Evolutionary conservation across 1,140 invertebrate species (phyloP).

Genomic region (Gryllus bimaculatus): DNA sequence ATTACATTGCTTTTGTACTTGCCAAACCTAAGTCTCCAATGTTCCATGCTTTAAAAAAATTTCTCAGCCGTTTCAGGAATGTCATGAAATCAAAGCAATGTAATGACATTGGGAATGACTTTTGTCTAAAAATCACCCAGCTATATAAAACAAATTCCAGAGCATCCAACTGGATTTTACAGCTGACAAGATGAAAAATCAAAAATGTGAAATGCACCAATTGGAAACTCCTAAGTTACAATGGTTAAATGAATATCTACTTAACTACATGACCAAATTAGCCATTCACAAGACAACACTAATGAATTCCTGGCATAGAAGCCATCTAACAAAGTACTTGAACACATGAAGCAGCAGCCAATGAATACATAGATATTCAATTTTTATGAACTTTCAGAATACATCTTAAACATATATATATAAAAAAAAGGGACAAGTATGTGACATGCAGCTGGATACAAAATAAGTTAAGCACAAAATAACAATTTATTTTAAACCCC

Average conservation of each 20-base stretch:
- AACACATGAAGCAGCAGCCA: not conserved
- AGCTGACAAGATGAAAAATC: not conserved
- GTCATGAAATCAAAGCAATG: not conserved
- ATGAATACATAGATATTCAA: not conserved
- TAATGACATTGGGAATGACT: not conserved
- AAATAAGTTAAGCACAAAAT: not conserved
- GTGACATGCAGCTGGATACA: not conserved
- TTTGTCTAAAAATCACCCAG: not conserved
- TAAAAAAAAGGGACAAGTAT: not conserved
- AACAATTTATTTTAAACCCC: not conserved
- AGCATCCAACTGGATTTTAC: no score
- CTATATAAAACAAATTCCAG: not conserved
- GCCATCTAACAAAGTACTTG: not conserved
- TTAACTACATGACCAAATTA: not conserved
- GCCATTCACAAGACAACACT: conserved; percentile 3
- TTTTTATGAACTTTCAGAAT: not conserved
- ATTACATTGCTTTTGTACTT: not conserved
- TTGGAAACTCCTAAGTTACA: not conserved
- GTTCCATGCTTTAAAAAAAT: not conserved
- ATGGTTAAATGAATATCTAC: not conserved
- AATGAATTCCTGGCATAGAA: not conserved
- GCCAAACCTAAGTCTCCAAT: not conserved
- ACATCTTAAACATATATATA: not conserved
- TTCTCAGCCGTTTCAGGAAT: not conserved
- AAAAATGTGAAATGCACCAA: not conserved